These are phyloP conservation scores for Nemotelus nigrinus DNA, from an alignment of 2,888 invertebrate species.

Conservation along the genomic window DNA sequence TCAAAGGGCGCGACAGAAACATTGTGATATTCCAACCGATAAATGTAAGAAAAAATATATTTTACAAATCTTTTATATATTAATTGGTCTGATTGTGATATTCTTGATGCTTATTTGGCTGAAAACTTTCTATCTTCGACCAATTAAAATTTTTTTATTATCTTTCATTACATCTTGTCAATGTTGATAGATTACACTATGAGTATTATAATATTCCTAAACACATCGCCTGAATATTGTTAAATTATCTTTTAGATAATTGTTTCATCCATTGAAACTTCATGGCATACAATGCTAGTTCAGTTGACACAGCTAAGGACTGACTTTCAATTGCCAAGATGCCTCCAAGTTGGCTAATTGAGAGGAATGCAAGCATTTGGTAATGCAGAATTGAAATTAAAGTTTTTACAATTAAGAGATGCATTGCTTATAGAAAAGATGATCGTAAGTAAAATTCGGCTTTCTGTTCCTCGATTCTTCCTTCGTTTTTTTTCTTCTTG, in stretches of 20 bases:
- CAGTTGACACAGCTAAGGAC: slow-evolving; percentile 76
- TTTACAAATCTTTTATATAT: too few relatives aligned
- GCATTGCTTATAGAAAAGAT: slow-evolving; percentile 83
- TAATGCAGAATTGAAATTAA: slow-evolving; percentile 85
- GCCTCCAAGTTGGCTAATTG: slow-evolving; percentile 83
- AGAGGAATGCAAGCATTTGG: slow-evolving; percentile 83
- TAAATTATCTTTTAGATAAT: slow-evolving; percentile 74
- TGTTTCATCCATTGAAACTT: slow-evolving; percentile 80
- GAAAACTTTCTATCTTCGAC: too few relatives aligned
- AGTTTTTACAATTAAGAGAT: slow-evolving; percentile 91
- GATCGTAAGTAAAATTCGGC: slow-evolving; percentile 72
- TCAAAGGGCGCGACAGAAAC: slow-evolving; percentile 83
- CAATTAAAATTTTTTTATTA: too few relatives aligned
- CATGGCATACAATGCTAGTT: slow-evolving; percentile 65
- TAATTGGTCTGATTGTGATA: too few relatives aligned
- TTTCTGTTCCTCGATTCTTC: background rate
- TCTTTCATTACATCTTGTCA: background rate
- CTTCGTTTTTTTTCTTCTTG: background rate
- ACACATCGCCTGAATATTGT: slow-evolving; percentile 42
- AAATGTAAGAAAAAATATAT: slow-evolving; percentile 68
- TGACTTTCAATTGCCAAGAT: slow-evolving; percentile 89
- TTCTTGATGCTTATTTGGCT: too few relatives aligned
- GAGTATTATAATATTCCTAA: too few relatives aligned
- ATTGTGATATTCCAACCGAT: slow-evolving; percentile 84
- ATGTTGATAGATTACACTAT: background rate